Conservation (phyloP, 2,113 vertebrate genomes). For the Silurus meridionalis region DNA sequence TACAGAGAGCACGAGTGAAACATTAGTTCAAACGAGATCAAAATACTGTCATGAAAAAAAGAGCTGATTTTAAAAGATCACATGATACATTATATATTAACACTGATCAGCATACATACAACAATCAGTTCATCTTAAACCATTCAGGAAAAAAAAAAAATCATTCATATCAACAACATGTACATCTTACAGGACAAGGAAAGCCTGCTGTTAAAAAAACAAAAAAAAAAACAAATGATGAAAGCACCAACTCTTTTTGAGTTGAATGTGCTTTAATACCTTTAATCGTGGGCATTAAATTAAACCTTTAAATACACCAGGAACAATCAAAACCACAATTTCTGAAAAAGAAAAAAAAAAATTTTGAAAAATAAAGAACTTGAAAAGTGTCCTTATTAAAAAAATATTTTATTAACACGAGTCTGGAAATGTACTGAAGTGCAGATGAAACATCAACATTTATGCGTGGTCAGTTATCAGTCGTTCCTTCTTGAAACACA, state of each 20-base stretch:
- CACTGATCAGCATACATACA: slow-evolving; percentile 45
- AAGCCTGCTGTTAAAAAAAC: not conserved
- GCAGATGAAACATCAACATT: not conserved
- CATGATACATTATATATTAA: slow-evolving; percentile 44
- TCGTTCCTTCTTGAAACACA: not conserved
- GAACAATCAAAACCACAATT: not conserved
- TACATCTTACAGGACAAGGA: slow-evolving; percentile 60
- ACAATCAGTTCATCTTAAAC: slow-evolving; percentile 37
- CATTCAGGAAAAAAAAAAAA: slow-evolving; percentile 45
- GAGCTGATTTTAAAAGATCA: slow-evolving; percentile 40
- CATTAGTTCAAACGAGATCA: slow-evolving; percentile 45
- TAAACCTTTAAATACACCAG: not conserved
- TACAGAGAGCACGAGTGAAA: slow-evolving; percentile 66
- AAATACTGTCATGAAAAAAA: slow-evolving; percentile 51
- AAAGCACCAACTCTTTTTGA: not conserved
- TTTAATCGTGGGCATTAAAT: not conserved
- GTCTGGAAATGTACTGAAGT: not conserved
- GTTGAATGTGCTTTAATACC: not conserved
- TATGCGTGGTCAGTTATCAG: not conserved
- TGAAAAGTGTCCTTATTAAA: not conserved
- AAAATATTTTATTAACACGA: not conserved
- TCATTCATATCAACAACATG: slow-evolving; percentile 53
- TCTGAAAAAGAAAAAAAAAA: not conserved
- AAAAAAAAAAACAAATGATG: not conserved
- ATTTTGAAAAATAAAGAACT: too few species aligned